Conservation (phyloP, 2,888 invertebrate genomes). For the Seira musarum region DNA sequence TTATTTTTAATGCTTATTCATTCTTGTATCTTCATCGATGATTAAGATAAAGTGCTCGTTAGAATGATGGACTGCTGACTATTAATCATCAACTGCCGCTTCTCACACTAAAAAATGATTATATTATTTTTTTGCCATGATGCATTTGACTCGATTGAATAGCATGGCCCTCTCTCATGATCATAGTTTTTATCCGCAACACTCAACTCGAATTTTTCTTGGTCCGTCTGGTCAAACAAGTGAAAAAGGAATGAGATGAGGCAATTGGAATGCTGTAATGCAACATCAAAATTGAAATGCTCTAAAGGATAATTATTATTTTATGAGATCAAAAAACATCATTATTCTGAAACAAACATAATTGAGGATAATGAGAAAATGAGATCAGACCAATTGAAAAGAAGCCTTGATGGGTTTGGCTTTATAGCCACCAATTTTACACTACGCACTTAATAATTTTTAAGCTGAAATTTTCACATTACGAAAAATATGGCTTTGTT, state of each 20-base stretch:
- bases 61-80: slow-evolving; percentile 62
- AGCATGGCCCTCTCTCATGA: slow-evolving; percentile 49
- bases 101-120: slow-evolving; percentile 57
- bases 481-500: no score
- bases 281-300: slow-evolving; percentile 12
- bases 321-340: slow-evolving; percentile 18
- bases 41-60: slow-evolving; percentile 63
- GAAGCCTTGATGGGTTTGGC: background rate
- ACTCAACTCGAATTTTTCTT: slow-evolving; percentile 5
- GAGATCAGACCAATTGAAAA: slow-evolving; percentile 21
- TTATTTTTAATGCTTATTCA: slow-evolving; percentile 63
- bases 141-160: slow-evolving; percentile 39
- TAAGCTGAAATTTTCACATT: no score
- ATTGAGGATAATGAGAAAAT: slow-evolving; percentile 17
- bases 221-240: slow-evolving; percentile 7
- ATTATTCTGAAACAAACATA: slow-evolving; percentile 9
- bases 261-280: slow-evolving; percentile 12
- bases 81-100: slow-evolving; percentile 62
- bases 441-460: no score
- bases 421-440: background rate
- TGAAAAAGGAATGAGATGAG: slow-evolving; percentile 1
- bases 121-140: slow-evolving; percentile 24
- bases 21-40: slow-evolving; percentile 57
- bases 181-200: background rate
- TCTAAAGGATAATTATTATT: slow-evolving; percentile 17